Evolutionary conservation across 2,113 vertebrate genomes (phyloP), one percentile per base, ranked within the genome.

Genomic region (Neogale vison): DNA sequence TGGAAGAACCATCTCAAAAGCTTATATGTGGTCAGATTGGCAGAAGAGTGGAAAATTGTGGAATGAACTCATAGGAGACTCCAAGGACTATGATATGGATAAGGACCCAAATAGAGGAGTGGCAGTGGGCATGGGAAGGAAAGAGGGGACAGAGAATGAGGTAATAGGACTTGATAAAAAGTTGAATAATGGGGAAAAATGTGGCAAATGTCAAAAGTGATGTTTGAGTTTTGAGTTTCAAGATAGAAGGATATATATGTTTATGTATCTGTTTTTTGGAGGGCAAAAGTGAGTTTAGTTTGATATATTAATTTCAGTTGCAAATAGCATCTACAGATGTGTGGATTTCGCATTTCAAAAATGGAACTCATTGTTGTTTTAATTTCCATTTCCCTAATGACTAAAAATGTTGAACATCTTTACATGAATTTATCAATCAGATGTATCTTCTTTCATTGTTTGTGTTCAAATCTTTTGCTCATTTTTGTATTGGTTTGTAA

Each of bases 331-430:
- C 57, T 18, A 74, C 10, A 90, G 65, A 55, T 90, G 45, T 81
- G 63, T 10, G 10, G 23, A 24, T 80, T 29, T 50, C n/a, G 1
- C 76, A 2, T 2, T 87, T 83, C 21, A 29, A 81, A 57, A 95
- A 85, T 71, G 39, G 1, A 88, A 74, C 80, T 95, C 11, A 34
- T 39, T 36, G 26, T 74, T 95, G 26, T 74, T 94, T 79, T 92
- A 81, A 94, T 87, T 88, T 96, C 11, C 4, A 85, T 91, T 94
- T 96, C 39, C 20, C 21, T 52, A 74, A 77, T 77, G 31, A 83
- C 39, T 80, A 42, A 97, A 72, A 95, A 67, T 45, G 50, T 67
- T 50, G 76, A 91, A 42, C 29, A 95, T 81, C 13, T 93, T 93
- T 45, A 88, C 3, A 47, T 79, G 17, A 80, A 20, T 0, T 80